Base-by-base conservation (phyloP, 2,888 invertebrate genomes). In the Drosophila cyrtoloma region DNA sequence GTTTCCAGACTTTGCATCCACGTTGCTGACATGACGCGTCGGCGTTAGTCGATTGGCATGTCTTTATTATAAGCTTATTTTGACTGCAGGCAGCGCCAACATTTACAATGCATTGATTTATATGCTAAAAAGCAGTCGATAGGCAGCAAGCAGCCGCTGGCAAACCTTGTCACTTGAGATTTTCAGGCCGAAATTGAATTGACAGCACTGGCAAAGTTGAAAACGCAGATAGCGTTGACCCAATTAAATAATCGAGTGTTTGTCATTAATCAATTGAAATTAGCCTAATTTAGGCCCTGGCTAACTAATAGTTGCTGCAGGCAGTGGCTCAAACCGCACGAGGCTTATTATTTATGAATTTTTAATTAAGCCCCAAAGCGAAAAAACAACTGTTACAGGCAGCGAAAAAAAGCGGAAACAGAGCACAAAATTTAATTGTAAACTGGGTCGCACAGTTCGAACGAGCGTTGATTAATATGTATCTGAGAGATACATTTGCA, bases 21-120 rank as follows among this genome's bases (percentile, higher is more conserved):
- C 69, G 71, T 68, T 63, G 75, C 71, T 84, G 86, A 84, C 86
- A 81, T 77, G 75, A 69, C n/a, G 82, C 89, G 87, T 81, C 83
- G 89, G 83, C 87, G 85, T 87, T 73, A 75, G 74, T 79, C 78
- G 87, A 87, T 82, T 86, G 78, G 77, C 89, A 87, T 87, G 89
- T 87, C 89, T 87, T 87, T 89, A 87, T 87, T 89, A 87, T 85
- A 77, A 86, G 80, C 65, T 69, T 56, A 56, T 59, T 55, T 69
- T 74, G 58, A 55, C 62, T 37, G 42, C 59, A 55, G 65, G 58
- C 74, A 44, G 52, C 62, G 30, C n/a, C 28, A 70, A 63, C 69
- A 67, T 72, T 72, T 75, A 71, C 81, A 81, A 81, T 75, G 81
- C 71, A 70, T 87, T 87, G 87, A 87, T 87, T 89, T 87, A 89